Conservation (phyloP, 2,797 vertebrate species). For the Coendou prehensilis region DNA sequence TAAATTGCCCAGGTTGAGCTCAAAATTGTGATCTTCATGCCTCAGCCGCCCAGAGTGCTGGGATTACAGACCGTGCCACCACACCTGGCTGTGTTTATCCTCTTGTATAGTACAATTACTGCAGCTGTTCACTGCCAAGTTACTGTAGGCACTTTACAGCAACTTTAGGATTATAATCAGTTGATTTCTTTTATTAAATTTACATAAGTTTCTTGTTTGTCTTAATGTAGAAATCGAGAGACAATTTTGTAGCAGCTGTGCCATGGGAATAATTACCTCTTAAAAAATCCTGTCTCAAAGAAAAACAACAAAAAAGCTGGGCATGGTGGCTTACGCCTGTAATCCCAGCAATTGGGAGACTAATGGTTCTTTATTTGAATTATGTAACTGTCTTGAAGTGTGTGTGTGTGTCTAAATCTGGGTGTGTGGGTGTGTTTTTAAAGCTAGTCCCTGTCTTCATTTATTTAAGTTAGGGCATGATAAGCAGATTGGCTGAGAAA, state of each 20-base stretch:
- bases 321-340: no score
- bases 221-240: conserved; percentile 39
- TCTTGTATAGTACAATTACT: conserved; percentile 8
- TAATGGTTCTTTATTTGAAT: conserved; percentile 30
- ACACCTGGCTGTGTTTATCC: neutral
- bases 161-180: conserved; percentile 8
- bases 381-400: neutral
- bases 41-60: neutral
- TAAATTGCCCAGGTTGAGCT: neutral
- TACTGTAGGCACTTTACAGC: neutral
- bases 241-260: conserved; percentile 27
- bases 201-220: conserved; percentile 9
- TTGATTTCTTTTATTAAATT: conserved; percentile 55
- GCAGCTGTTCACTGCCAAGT: conserved; percentile 30
- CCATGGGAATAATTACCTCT: conserved; percentile 41
- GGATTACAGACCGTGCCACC: neutral
- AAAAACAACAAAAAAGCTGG: no score
- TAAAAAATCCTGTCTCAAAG: no score
- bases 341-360: no score
- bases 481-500: conserved; percentile 24
- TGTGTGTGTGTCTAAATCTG: neutral
- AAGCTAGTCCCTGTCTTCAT: neutral
- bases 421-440: neutral
- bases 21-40: neutral
- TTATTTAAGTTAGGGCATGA: neutral